phyloP scores from a whole-genome alignment of 2,888 invertebrate species.

The Eupithecia subumbrata region DNA sequence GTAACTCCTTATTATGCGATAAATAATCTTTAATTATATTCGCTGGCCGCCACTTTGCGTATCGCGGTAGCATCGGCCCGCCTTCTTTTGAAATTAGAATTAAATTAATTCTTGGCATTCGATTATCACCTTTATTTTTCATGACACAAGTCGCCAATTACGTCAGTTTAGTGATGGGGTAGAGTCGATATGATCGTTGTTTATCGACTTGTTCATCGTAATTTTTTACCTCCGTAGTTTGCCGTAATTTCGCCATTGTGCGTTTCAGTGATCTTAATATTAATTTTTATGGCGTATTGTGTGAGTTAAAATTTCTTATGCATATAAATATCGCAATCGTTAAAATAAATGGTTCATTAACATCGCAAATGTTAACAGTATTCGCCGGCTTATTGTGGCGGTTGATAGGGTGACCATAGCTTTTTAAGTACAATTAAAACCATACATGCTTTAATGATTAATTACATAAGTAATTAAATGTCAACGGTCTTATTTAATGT shows the following conservation, averaged over 20 bases:
- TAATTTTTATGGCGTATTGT: conserved; percentile 50
- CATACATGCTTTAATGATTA: conserved; percentile 10
- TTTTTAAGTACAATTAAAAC: not conserved
- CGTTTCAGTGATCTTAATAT: conserved; percentile 36
- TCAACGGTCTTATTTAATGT: conserved; percentile 7
- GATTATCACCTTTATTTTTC: conserved; percentile 47
- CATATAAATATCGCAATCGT: conserved; percentile 52
- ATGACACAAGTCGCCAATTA: conserved; percentile 21
- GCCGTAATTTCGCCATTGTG: conserved; percentile 8
- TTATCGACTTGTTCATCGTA: conserved; percentile 15
- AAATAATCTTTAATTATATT: conserved; percentile 69
- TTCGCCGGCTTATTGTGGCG: conserved; percentile 25
- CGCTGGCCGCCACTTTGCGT: conserved; percentile 65
- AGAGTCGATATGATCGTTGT: conserved; percentile 4
- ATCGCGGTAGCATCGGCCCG: conserved; percentile 67
- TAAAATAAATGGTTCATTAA: conserved; percentile 52
- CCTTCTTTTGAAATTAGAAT: conserved; percentile 66
- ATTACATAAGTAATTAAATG: not conserved
- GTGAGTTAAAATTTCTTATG: conserved; percentile 35
- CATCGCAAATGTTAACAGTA: conserved; percentile 43
- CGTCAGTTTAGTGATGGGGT: conserved; percentile 21
- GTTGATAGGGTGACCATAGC: conserved; percentile 36
- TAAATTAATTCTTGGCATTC: conserved; percentile 53
- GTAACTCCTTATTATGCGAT: conserved; percentile 58
- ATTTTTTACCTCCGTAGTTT: conserved; percentile 15